Evolutionary conservation across 2,888 invertebrate genomes (phyloP), one percentile per base, ranked within the genome.

Genomic region (Hofmannophila pseudospretella): DNA sequence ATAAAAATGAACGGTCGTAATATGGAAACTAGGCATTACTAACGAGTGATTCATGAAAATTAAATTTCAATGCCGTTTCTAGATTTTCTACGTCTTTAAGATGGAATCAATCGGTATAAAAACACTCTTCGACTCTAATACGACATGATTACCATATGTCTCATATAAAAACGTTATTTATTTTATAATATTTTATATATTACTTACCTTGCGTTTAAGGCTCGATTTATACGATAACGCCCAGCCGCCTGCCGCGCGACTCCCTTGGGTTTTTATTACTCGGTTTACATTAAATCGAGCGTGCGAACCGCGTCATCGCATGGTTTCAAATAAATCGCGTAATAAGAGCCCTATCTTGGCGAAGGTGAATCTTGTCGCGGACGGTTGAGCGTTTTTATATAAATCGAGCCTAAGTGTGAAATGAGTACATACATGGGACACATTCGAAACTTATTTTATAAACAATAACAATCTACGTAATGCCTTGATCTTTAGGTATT

Each of bases 401-500:
- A n/a, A n/a, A n/a, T n/a, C n/a, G n/a, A n/a, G n/a, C n/a, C n/a
- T 23, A 23, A 8, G 44, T 54, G 49, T 47, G 55, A 61, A 59
- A 62, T 61, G 62, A 53, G 62, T 53, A 52, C 34, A 34, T 38
- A 45, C 60, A 57, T 45, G 54, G 59, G 58, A 64, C 58, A 62
- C 58, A 67, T 58, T 61, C 51, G 51, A 58, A 61, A 60, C 61
- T 63, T 63, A 69, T 42, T 59, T 57, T 57, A n/a, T n/a, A 64
- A 67, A 65, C 54, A 54, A 64, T 62, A 66, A 65, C 53, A 54
- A 55, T 47, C 48, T 54, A 58, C 47, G 46, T 54, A 67, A 68
- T 65, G 67, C 65, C 66, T 69, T 67, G 64, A 64, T 71, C 53
- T 67, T 68, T 70, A 77, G 73, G 74, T 79, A 75, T 75, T 67